Evolutionary conservation across 1,140 invertebrate genomes (phyloP).

Genomic region (Sarcophaga peregrina): DNA sequence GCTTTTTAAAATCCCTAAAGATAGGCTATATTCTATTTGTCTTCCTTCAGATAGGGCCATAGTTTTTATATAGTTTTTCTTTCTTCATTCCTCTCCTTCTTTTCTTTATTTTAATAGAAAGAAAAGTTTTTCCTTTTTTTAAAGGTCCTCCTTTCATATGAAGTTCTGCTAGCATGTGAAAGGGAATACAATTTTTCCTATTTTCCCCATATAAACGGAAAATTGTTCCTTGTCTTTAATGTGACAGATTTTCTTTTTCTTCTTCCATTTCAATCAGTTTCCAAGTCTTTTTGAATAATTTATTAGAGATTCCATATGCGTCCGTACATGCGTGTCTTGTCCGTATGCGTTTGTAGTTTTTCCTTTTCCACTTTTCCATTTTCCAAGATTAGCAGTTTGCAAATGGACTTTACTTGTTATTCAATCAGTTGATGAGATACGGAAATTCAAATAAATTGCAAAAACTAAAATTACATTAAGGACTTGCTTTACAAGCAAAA

Average conservation of each 20-base stretch:
- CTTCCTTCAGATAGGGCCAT: too few relatives aligned
- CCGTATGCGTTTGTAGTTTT: too few relatives aligned
- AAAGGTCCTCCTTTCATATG: too few relatives aligned
- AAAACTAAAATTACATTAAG: background rate
- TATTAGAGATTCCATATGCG: background rate
- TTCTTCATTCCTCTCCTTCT: too few relatives aligned
- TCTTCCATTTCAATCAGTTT: background rate
- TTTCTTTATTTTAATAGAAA: too few relatives aligned
- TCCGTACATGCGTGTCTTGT: background rate
- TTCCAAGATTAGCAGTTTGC: constrained; percentile 26
- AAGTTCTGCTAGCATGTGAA: too few relatives aligned
- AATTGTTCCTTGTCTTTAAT: background rate
- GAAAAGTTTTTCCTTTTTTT: too few relatives aligned
- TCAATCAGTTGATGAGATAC: background rate
- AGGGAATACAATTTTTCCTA: too few relatives aligned
- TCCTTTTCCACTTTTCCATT: background rate
- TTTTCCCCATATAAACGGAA: too few relatives aligned
- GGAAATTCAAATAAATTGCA: background rate
- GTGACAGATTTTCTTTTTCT: background rate
- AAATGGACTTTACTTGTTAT: constrained; percentile 35
- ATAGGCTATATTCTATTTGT: too few relatives aligned
- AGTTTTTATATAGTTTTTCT: too few relatives aligned
- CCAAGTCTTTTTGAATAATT: constrained; percentile 11
- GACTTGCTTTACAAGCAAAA: background rate
- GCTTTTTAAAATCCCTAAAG: too few relatives aligned